Base-by-base conservation (phyloP, 2,113 vertebrate species). In the Laticauda laticaudata region DNA sequence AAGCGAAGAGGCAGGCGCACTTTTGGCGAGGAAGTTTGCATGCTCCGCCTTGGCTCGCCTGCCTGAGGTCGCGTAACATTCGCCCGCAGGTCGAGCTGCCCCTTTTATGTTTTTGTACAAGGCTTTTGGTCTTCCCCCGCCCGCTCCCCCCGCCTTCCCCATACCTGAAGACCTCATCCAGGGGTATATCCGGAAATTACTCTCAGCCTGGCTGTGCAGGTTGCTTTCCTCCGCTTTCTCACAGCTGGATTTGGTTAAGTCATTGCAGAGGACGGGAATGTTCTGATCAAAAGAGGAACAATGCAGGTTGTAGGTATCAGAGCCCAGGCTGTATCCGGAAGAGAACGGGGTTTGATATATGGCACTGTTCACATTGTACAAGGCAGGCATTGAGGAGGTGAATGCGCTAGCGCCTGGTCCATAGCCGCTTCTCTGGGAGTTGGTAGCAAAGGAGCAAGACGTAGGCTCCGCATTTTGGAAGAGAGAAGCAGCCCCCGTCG, bases 131-230 rank as follows among this genome's bases (percentile, higher is more conserved):
- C 51, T 29, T n/a, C 4, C 24, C 48, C 45, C 5, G 18, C 94
- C 95, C 95, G 95, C 95, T 96, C 39, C 51, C 92, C 94, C 87
- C 93, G 94, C 53, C 55, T 95, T 90, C 95, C 96, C 97, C 98
- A 96, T 99, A 99, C 99, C 99, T 99, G 98, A 98, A 96, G 98
- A 98, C 96, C 97, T 98, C 98, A 99, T 99, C 98, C 99, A 99
- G 90, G 98, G 98, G 94, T 99, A 99, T 98, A 99, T 98, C 96
- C 98, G 98, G 98, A 98, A 97, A 96, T 97, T 98, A 97, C 98
- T 98, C 96, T 99, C 98, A 96, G 98, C 96, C 94, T 98, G 97
- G 95, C 97, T 97, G 95, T 98, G 97, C 97, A 98, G 98, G 97
- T 97, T 96, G 96, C 97, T 97, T 94, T 98, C 98, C 95, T 98